phyloP scores from a whole-genome alignment of 35 echinoderm and acorn worm genomes.

The Lytechinus pictus region DNA sequence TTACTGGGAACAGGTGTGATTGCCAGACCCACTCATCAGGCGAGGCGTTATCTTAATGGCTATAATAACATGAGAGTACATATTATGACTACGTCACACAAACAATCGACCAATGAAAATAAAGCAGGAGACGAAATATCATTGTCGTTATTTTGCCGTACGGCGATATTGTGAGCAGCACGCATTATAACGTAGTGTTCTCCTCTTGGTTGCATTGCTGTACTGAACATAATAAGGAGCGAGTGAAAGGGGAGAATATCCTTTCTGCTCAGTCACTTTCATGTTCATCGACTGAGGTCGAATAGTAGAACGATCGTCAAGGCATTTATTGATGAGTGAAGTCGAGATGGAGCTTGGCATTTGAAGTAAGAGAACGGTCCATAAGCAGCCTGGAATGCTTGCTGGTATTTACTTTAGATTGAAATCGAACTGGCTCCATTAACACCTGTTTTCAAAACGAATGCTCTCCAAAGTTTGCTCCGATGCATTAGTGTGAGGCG shows the following conservation, averaged over 20 bases:
- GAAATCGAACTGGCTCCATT: neutral
- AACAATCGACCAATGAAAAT: conserved; percentile 12
- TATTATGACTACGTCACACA: neutral
- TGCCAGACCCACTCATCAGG: neutral
- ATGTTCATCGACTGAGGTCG: neutral
- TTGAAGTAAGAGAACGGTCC: neutral
- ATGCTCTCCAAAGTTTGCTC: neutral
- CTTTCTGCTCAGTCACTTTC: neutral
- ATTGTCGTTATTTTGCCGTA: neutral
- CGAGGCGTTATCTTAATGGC: neutral
- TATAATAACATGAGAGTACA: neutral
- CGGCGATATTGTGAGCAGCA: neutral
- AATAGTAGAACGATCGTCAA: neutral
- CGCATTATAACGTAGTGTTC: neutral
- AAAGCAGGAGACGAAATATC: neutral
- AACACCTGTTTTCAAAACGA: neutral
- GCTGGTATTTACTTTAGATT: neutral
- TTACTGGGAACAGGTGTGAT: neutral
- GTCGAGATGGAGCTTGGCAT: neutral
- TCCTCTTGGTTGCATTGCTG: neutral
- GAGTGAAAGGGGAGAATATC: neutral
- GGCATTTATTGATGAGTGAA: neutral
- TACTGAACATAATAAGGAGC: neutral
- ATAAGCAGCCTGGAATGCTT: neutral
- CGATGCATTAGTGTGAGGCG: neutral